These are phyloP conservation scores for Hydrozoanthus gracilis DNA, from an alignment of 92 coral and sea anemone species.

Conservation along the genomic window DNA sequence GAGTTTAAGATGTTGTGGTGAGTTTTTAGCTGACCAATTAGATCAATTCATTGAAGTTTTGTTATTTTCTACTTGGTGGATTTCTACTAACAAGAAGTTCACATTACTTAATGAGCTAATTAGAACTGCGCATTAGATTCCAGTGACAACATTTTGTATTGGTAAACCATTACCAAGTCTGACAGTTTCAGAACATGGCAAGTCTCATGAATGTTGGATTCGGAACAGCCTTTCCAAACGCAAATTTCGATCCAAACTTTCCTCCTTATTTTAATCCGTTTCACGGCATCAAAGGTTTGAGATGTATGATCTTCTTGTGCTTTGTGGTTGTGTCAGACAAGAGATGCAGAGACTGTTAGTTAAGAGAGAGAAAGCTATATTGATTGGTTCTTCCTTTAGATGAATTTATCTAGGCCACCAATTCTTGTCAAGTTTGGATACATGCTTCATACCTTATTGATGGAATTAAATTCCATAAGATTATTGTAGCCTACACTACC, in stretches of 20 bases:
- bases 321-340: conserved; percentile 53
- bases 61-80: conserved; percentile 63
- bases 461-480: conserved; percentile 63
- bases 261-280: conserved; percentile 71
- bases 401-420: conserved; percentile 80
- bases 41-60: conserved; percentile 10
- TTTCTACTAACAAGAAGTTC: conserved; percentile 68
- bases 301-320: conserved; percentile 31
- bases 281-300: conserved; percentile 78
- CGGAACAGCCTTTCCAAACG: conserved; percentile 63
- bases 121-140: conserved; percentile 70
- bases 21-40: conserved; percentile 29
- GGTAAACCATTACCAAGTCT: conserved; percentile 23
- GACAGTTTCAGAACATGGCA: conserved; percentile 32
- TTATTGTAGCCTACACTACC: conserved; percentile 41
- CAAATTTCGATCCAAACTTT: conserved; percentile 74
- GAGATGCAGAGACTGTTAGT: conserved; percentile 42
- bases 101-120: conserved; percentile 70
- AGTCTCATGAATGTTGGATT: conserved; percentile 86
- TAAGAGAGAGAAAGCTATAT: conserved; percentile 56
- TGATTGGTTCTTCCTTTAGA: conserved; percentile 74
- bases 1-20: conserved; percentile 29
- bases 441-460: conserved; percentile 82
- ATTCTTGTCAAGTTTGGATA: conserved; percentile 67
- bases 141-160: conserved; percentile 6